phyloP scores from a whole-genome alignment of 2,888 invertebrate species.

The Drosophila anomalata region DNA sequence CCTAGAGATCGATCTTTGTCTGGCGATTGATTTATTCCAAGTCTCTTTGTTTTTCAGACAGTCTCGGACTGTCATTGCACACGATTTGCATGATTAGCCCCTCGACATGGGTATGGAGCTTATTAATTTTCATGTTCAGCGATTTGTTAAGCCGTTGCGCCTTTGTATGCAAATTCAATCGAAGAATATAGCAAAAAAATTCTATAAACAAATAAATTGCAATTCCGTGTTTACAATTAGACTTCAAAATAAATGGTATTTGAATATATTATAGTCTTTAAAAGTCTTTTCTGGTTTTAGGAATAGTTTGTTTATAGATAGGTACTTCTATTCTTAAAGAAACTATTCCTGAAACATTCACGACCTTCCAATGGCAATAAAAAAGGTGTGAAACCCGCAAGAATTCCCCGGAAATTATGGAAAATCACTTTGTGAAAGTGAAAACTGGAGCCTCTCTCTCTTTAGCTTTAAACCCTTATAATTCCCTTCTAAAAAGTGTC shows the following conservation, averaged over 20 bases:
- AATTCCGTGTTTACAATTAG: constrained; percentile 12
- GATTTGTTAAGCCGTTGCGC: constrained; percentile 50
- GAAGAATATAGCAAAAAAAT: constrained; percentile 7
- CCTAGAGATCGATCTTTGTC: constrained; percentile 47
- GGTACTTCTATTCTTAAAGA: too few species aligned
- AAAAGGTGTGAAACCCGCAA: too few species aligned
- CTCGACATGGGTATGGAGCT: constrained; percentile 32
- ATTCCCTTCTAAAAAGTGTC: background rate
- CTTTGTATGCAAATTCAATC: constrained; percentile 65
- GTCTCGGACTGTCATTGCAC: constrained; percentile 24
- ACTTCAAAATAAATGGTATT: background rate
- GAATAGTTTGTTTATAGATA: too few species aligned
- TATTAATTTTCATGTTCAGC: constrained; percentile 62
- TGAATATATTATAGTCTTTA: background rate
- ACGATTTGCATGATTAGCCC: constrained; percentile 68
- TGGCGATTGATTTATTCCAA: constrained; percentile 12
- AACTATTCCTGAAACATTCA: too few species aligned
- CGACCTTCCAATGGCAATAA: too few species aligned
- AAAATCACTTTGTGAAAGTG: too few species aligned
- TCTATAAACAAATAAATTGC: constrained; percentile 4
- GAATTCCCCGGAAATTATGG: background rate
- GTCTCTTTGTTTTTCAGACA: constrained; percentile 32
- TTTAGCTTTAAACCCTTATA: too few species aligned
- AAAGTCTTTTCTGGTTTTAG: too few species aligned
- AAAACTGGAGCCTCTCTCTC: too few species aligned